Evolutionary conservation across 2,888 invertebrate genomes (phyloP).

Genomic region (Leptopilina drosophilae): DNA sequence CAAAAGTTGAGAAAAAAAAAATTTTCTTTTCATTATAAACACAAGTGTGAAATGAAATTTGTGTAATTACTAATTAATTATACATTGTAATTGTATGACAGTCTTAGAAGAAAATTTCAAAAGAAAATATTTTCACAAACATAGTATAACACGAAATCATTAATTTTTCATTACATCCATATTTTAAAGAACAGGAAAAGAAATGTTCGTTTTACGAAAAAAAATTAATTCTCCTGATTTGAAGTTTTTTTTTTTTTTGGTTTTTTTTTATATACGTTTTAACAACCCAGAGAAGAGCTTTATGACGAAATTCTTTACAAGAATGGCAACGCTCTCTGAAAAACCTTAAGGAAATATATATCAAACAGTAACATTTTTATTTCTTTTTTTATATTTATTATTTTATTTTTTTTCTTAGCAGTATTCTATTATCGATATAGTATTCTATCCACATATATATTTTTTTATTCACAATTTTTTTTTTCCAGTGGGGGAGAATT

Average conservation of each 20-base stretch:
- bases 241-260: not conserved
- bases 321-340: conserved; percentile 33
- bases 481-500: no score
- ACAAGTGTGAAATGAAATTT: no score
- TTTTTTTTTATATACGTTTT: not conserved
- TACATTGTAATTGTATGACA: no score
- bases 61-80: no score
- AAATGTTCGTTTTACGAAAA: conserved; percentile 21
- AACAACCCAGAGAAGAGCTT: conserved; percentile 29
- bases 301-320: conserved; percentile 30
- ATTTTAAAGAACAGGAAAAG: conserved; percentile 5
- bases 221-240: not conserved
- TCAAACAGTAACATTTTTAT: conserved; percentile 35
- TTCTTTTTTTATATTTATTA: conserved; percentile 6
- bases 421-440: not conserved
- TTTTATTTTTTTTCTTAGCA: not conserved
- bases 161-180: not conserved
- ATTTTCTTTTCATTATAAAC: not conserved
- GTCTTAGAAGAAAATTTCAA: not conserved
- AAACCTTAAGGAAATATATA: conserved; percentile 23
- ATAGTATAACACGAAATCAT: not conserved
- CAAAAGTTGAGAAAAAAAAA: not conserved
- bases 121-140: not conserved
- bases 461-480: not conserved
- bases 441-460: not conserved